Conservation (phyloP, 2,113 vertebrate species). For the Brachyhypopomus gauderio region DNA sequence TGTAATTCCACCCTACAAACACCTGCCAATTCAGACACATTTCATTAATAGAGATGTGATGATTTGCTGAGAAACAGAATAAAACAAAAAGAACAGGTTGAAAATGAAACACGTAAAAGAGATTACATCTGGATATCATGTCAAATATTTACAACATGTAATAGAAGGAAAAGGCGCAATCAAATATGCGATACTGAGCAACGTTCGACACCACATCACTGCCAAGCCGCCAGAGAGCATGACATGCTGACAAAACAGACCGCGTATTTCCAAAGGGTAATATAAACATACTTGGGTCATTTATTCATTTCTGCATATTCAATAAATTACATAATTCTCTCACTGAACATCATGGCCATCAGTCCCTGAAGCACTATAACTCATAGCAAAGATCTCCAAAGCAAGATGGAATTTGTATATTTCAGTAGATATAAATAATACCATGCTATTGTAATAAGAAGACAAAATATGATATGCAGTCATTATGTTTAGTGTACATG, state of each 20-base stretch:
- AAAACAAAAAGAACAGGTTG: constrained; percentile 5
- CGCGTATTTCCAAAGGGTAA: constrained; percentile 20
- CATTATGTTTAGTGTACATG: constrained; percentile 46
- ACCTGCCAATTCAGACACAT: constrained; percentile 35
- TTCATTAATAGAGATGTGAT: constrained; percentile 40
- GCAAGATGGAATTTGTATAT: constrained; percentile 54
- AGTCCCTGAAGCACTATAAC: constrained; percentile 40
- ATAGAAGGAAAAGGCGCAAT: constrained; percentile 57
- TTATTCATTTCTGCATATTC: constrained; percentile 22
- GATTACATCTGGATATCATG: constrained; percentile 52
- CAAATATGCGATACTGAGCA: constrained; percentile 48
- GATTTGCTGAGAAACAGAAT: constrained; percentile 22
- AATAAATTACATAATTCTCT: constrained; percentile 37
- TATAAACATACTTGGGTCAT: constrained; percentile 38
- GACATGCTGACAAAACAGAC: constrained; percentile 60
- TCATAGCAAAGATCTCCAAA: constrained; percentile 35
- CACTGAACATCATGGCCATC: constrained; percentile 29
- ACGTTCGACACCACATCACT: constrained; percentile 62
- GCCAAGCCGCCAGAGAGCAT: constrained; percentile 58
- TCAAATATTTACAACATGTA: constrained; percentile 71
- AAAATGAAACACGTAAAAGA: constrained; percentile 45
- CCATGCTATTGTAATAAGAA: constrained; percentile 76
- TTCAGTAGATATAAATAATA: constrained; percentile 47
- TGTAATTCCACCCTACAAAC: constrained; percentile 31
- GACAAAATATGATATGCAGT: constrained; percentile 73